Base-by-base conservation (phyloP, 2,888 invertebrate genomes). In the Machimus rusticus region DNA sequence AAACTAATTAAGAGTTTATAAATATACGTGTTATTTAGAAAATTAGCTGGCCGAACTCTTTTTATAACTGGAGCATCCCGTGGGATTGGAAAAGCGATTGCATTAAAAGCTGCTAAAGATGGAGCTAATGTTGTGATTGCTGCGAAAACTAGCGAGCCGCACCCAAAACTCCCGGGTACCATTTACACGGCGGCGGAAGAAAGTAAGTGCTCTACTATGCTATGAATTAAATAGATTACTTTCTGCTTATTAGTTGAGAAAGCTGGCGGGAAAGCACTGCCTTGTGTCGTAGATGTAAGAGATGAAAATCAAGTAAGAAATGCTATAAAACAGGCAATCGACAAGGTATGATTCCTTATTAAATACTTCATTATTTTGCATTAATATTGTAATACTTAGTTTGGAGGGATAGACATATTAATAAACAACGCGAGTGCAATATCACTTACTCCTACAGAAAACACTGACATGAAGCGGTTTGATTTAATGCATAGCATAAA, bases 391-490 rank as follows among this genome's bases (percentile, higher is more conserved):
- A 66, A 66, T 28, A 55, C 6, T 66, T 66, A 94, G 93, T 99
- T 99, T 93, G 99, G 99, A 46, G 98, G 99, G 14, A 98, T 99
- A 90, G 99, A 99, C 91, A 96, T 99, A 89, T 93, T 98, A 28
- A 94, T 99, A 23, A 99, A 99, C 93, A 99, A 99, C 94, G 99
- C 99, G 1, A 98, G 98, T 89, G 99, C 99, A 14, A 99, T 99
- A 90, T 95, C 95, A 0, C 93, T 98, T 86, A 96, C 98, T 0
- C 95, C 95, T 81, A 99, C 99, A 0, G 93, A 94, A 2, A 93
- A 95, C 8, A 98, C 98, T 0, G 96, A 97, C 57, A 99, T 99
- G 98, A 99, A 99, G 93, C 95, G 95, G 92, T 99, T 97, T 91
- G 99, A 99, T 93, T 94, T 99, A 74, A 99, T 99, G 99, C 97